These are phyloP conservation scores for Galaxea fascicularis DNA, from an alignment of 92 coral and sea anemone species.

Conservation along the genomic window DNA sequence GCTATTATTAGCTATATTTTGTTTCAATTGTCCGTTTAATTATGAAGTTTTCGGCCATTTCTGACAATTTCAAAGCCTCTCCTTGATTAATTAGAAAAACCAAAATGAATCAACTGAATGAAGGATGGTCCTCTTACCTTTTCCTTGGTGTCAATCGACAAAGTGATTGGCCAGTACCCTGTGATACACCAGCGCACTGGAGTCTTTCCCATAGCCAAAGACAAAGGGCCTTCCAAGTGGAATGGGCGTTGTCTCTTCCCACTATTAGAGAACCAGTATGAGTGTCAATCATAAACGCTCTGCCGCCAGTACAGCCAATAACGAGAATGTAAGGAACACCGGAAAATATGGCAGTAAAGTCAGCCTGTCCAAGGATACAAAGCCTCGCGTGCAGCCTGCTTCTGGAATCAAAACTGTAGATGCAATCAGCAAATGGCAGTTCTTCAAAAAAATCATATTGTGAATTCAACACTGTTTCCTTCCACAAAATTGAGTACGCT, in stretches of 20 bases:
- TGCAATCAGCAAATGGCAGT: constrained; percentile 18
- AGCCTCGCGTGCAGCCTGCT: constrained; percentile 13
- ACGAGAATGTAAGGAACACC: constrained; percentile 22
- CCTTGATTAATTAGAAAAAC: background rate
- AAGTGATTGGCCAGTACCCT: constrained; percentile 38
- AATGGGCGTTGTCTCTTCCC: constrained; percentile 24
- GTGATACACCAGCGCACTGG: constrained; percentile 21
- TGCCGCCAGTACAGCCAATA: constrained; percentile 29
- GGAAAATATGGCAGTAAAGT: constrained; percentile 36
- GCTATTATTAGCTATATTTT: background rate
- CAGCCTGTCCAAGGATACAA: constrained; percentile 10
- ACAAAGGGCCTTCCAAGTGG: constrained; percentile 23
- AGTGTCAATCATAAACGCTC: constrained; percentile 34
- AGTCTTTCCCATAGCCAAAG: constrained; percentile 26
- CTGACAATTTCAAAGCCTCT: background rate
- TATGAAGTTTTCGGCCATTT: background rate
- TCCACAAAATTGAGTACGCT: constrained; percentile 14
- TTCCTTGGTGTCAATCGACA: constrained; percentile 14
- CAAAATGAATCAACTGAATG: background rate
- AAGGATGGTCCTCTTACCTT: constrained; percentile 24
- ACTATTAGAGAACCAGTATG: constrained; percentile 28
- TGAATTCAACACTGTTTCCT: constrained; percentile 17
- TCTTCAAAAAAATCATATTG: constrained; percentile 21
- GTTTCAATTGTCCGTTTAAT: background rate
- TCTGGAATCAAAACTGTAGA: constrained; percentile 18